phyloP scores from a whole-genome alignment of 1,140 invertebrate species.

The Bombus confusus region DNA sequence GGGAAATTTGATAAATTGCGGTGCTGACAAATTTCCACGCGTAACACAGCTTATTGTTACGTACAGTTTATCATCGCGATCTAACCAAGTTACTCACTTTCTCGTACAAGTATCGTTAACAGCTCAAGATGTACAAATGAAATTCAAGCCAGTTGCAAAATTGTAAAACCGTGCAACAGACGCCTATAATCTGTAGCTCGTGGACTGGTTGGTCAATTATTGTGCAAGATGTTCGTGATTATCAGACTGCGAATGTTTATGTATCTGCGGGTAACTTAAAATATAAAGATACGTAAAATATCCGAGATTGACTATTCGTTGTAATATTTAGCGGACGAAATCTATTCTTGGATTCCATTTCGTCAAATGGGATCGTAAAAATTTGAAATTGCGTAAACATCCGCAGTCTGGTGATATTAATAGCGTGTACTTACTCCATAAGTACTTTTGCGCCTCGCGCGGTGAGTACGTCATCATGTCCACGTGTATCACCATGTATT shows the following conservation, averaged over 20 bases:
- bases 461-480: constrained; percentile 93
- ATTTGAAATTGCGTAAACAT: not conserved
- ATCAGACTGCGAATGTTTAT: not conserved
- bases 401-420: not conserved
- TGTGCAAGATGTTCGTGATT: not conserved
- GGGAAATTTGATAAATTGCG: not conserved
- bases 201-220: not conserved
- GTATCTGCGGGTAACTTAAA: not conserved
- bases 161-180: no score
- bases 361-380: not conserved
- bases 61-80: no score
- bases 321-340: not conserved
- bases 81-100: no score
- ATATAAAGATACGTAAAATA: not conserved
- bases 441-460: constrained; percentile 91
- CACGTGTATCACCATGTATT: constrained; percentile 97
- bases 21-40: not conserved
- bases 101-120: no score
- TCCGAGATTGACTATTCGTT: not conserved
- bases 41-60: no score
- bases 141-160: no score
- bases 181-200: no score
- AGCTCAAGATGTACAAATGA: no score
- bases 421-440: constrained; percentile 89
- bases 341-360: not conserved